phyloP scores from a whole-genome alignment of 2,888 invertebrate species.

The Habroteleia sp. region DNA sequence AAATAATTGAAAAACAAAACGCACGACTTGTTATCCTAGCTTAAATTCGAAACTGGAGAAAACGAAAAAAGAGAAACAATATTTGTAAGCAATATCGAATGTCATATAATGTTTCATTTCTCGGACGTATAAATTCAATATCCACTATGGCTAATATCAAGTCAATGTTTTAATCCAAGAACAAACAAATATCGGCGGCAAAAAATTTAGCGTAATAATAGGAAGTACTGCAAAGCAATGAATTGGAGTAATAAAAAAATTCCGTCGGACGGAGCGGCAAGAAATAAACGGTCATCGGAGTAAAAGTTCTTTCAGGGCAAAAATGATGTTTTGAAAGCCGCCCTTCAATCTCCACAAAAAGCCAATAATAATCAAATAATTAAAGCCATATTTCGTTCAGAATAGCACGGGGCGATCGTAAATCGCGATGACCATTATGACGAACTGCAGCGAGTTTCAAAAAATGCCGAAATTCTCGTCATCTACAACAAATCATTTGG shows the following conservation, averaged over 20 bases:
- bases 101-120: conserved; percentile 28
- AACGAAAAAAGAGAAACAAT: not conserved
- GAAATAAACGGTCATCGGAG: too few relatives aligned
- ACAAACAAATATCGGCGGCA: too few relatives aligned
- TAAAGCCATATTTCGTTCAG: conserved; percentile 19
- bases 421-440: conserved; percentile 7
- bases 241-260: not conserved
- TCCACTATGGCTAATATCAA: conserved; percentile 32
- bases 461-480: conserved; percentile 21
- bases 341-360: not conserved
- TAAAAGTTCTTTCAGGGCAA: too few relatives aligned
- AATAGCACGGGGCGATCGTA: conserved; percentile 1
- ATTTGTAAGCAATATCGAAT: conserved; percentile 31
- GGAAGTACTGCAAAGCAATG: too few relatives aligned
- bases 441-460: not conserved
- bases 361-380: conserved; percentile 31
- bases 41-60: conserved; percentile 20
- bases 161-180: conserved; percentile 21
- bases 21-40: conserved; percentile 30
- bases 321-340: too few relatives aligned
- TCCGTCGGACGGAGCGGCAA: too few relatives aligned
- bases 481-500: conserved; percentile 44
- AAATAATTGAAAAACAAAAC: conserved; percentile 17
- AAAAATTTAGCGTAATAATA: too few relatives aligned
- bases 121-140: conserved; percentile 34